Base-by-base conservation (phyloP, 2,888 invertebrate genomes). In the Xylota sylvarum region DNA sequence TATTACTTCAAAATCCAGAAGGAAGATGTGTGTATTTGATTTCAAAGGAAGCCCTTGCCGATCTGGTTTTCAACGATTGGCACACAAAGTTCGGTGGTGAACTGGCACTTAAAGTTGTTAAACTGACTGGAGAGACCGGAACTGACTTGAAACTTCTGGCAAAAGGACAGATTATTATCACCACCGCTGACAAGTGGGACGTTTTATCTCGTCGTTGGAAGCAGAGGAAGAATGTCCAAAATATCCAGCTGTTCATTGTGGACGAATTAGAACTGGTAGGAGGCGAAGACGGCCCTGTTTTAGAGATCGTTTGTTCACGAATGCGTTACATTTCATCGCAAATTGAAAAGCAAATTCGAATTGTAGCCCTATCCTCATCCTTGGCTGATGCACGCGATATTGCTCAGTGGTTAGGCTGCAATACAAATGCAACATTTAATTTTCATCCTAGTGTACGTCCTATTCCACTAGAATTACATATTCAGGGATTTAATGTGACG, bases 121-220 rank as follows among this genome's bases (percentile, higher is more conserved):
- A 98, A 64, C 92, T 99, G 73, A 99, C 99, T 0, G 99, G 99
- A 0, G 99, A 99, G 92, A 99, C 99, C 0, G 98, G 98, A 0
- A 98, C 98, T 0, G 99, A 99, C 93, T 94, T 99, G 89, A 99
- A 99, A 91, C 92, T 97, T 0, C 93, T 99, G 19, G 97, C 97
- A 46, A 97, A 98, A 91, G 98, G 98, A 0, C 98, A 99, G 92
- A 95, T 99, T n/a, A 97, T 99, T 52, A 96, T 99, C 86, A 97
- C 98, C 4, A 99, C 99, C 0, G 98, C 99, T 0, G 99, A 99
- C 90, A 98, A 98, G 90, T 99, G 99, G 99, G 99, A 99, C 91
- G 98, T 99, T 4, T 93, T 99, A 2, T 99, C 99, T 0, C 94
- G 99, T 73, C 94, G 99, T 88, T 99, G 99, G 99, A 99, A 99